Percentiles rank a stretch among this genome's conserved stretches.
phyloP scores from a whole-genome alignment of 2,888 invertebrate species.

The Neria commutata region DNA sequence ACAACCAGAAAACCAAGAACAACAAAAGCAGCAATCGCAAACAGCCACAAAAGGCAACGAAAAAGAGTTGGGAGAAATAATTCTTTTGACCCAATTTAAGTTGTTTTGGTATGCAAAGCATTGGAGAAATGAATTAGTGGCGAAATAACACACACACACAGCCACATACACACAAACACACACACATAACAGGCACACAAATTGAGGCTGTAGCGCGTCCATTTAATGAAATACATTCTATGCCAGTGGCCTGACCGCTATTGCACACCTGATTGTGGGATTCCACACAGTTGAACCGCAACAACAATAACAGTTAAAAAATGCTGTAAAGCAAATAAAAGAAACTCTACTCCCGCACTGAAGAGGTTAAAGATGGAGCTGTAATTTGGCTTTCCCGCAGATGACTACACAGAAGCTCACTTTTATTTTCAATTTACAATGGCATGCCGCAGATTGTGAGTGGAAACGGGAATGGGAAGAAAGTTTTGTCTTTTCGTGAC shows the following conservation, averaged over 20 bases:
- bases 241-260: neutral
- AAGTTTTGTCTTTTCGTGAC: constrained; percentile 3
- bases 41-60: neutral
- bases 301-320: neutral
- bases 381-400: neutral
- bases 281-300: neutral
- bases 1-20: too few relatives aligned
- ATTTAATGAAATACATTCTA: constrained; percentile 6
- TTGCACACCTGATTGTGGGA: too few relatives aligned
- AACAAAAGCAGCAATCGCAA: too few relatives aligned
- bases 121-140: neutral
- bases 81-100: constrained; percentile 18
- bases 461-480: neutral
- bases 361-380: constrained; percentile 11
- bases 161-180: too few relatives aligned
- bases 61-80: neutral
- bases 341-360: neutral
- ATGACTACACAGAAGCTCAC: neutral
- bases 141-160: constrained; percentile 13
- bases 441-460: too few relatives aligned
- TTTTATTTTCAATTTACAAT: neutral
- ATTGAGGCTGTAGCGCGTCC: constrained; percentile 7
- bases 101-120: constrained; percentile 24
- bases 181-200: too few relatives aligned
- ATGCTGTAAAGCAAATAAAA: neutral